Evolutionary conservation across 2,888 invertebrate species (phyloP).

Genomic region (Arge pagana): DNA sequence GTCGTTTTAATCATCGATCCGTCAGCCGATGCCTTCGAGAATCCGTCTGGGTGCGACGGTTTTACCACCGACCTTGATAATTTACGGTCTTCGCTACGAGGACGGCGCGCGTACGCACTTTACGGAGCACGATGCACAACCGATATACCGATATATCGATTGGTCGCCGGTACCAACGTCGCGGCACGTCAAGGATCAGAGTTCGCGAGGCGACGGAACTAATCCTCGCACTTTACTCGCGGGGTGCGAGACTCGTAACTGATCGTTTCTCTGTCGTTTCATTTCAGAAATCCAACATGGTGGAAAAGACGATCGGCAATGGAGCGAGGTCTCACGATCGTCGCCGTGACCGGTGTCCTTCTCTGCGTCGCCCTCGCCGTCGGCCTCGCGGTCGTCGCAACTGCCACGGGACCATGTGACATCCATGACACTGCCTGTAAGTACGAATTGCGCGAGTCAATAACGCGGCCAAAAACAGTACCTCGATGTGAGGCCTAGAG

Average conservation of each 20-base stretch:
- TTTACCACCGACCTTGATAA: too few species aligned
- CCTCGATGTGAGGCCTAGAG: too few species aligned
- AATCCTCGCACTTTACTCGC: conserved; percentile 1
- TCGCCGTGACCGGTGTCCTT: conserved; percentile 66
- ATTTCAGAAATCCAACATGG: conserved; percentile 78
- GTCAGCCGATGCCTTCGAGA: too few species aligned
- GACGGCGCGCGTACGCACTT: too few species aligned
- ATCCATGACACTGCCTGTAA: conserved; percentile 23
- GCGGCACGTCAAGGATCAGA: neutral
- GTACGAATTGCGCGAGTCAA: too few species aligned
- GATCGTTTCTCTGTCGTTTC: conserved; percentile 27
- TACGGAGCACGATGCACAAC: too few species aligned
- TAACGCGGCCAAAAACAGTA: too few species aligned
- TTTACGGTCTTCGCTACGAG: too few species aligned
- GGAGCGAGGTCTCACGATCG: conserved; percentile 71
- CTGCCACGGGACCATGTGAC: conserved; percentile 41
- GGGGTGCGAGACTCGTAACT: conserved; percentile 7
- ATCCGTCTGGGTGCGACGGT: too few species aligned
- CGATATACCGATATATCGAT: neutral
- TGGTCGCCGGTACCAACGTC: conserved; percentile 16
- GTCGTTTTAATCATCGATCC: too few species aligned
- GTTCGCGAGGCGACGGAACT: neutral
- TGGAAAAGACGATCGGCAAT: conserved; percentile 77
- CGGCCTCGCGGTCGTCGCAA: conserved; percentile 55
- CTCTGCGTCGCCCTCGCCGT: conserved; percentile 67